Conservation (phyloP, 2,797 vertebrate genomes). For the Anniella stebbinsi region DNA sequence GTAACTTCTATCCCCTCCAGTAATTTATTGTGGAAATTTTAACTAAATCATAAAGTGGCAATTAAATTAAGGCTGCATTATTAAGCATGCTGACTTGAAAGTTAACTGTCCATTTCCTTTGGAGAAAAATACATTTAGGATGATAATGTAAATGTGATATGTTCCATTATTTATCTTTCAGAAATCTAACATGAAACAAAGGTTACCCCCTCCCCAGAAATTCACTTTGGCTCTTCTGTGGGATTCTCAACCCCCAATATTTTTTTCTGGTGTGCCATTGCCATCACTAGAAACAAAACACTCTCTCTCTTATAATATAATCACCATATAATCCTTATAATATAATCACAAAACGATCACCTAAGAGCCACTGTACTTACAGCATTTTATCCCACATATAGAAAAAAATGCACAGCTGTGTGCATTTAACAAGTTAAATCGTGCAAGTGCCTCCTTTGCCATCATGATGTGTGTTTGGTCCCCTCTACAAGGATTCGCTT, state of each 20-base stretch:
- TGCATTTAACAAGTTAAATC: not conserved
- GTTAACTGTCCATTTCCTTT: not conserved
- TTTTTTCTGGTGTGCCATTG: not conserved
- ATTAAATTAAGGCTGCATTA: not conserved
- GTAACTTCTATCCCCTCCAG: not conserved
- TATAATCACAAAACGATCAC: not conserved
- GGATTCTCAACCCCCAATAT: no score
- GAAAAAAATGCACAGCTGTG: not conserved
- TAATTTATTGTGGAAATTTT: not conserved
- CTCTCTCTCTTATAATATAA: not conserved
- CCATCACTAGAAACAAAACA: not conserved
- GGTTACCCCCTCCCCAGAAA: not conserved
- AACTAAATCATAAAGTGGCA: not conserved
- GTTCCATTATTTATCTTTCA: not conserved
- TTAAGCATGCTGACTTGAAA: not conserved
- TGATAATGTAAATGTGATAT: not conserved
- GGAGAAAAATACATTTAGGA: not conserved
- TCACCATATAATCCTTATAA: not conserved
- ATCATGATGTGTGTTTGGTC: not conserved
- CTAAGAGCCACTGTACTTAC: not conserved
- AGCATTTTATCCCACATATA: not conserved
- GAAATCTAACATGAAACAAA: not conserved
- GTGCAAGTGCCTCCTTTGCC: not conserved
- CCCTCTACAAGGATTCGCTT: no score
- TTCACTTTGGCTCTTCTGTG: not conserved